phyloP scores from a whole-genome alignment of 2,113 vertebrate genomes.

The Machaerirhynchus nigripectus region DNA sequence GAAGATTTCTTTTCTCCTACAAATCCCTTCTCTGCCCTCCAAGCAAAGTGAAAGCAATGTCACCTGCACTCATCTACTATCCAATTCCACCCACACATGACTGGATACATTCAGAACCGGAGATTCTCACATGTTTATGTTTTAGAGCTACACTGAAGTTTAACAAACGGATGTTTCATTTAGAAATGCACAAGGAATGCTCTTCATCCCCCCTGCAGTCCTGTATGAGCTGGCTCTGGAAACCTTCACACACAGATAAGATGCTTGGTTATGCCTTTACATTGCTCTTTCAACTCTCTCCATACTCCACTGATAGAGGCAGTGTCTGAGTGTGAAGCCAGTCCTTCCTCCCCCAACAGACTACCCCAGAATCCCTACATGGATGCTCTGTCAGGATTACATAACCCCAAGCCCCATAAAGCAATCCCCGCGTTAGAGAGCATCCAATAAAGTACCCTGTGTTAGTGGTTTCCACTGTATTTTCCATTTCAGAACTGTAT shows the following conservation, averaged over 20 bases:
- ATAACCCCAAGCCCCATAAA: not conserved
- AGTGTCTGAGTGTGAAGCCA: not conserved
- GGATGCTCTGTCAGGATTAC: not conserved
- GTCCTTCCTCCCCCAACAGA: not conserved
- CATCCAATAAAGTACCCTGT: not conserved
- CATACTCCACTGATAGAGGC: not conserved
- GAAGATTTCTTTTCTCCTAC: not conserved
- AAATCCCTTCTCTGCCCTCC: not conserved
- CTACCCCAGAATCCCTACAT: not conserved
- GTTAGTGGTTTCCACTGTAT: not conserved
- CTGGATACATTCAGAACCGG: not conserved
- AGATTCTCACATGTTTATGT: not conserved
- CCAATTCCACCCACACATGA: not conserved
- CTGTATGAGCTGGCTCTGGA: not conserved
- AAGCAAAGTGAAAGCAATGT: not conserved
- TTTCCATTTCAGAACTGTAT: not conserved
- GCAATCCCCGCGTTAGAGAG: not conserved
- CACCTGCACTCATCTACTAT: not conserved
- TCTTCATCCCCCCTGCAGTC: not conserved
- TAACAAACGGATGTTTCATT: not conserved
- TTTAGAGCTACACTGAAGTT: not conserved
- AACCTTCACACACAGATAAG: not conserved
- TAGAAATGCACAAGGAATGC: not conserved
- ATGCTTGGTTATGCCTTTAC: not conserved
- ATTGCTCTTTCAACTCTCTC: not conserved